Conservation (phyloP, 2,113 vertebrate genomes). For the Gallinago media region DNA sequence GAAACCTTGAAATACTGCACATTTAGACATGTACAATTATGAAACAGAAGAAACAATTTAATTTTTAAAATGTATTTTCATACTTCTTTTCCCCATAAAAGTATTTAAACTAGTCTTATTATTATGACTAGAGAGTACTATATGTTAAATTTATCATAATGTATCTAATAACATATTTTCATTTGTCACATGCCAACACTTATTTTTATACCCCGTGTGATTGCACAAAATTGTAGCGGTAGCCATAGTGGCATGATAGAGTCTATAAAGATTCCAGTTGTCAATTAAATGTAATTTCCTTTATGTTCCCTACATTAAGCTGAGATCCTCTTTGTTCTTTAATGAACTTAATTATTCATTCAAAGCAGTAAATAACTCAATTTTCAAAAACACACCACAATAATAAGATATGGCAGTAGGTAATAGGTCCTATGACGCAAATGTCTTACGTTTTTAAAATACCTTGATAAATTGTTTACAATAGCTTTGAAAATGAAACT, state of each 20-base stretch:
- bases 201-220: not conserved
- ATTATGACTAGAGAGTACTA: not conserved
- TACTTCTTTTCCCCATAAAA: not conserved
- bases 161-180: not conserved
- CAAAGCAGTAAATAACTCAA: not conserved
- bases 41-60: not conserved
- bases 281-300: not conserved
- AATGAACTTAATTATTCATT: not conserved
- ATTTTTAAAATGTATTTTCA: not conserved
- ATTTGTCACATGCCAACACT: not conserved
- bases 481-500: not conserved
- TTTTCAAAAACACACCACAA: not conserved
- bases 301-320: not conserved
- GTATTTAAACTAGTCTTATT: not conserved
- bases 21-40: not conserved
- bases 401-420: not conserved
- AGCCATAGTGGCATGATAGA: not conserved
- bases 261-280: not conserved
- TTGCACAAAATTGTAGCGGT: not conserved
- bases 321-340: not conserved
- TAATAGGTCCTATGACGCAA: not conserved
- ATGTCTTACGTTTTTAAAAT: not conserved
- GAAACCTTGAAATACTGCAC: not conserved
- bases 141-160: not conserved
- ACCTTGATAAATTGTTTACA: not conserved